Evolutionary conservation across 1,140 invertebrate species (phyloP).

Genomic region (Homalodisca vitripennis): DNA sequence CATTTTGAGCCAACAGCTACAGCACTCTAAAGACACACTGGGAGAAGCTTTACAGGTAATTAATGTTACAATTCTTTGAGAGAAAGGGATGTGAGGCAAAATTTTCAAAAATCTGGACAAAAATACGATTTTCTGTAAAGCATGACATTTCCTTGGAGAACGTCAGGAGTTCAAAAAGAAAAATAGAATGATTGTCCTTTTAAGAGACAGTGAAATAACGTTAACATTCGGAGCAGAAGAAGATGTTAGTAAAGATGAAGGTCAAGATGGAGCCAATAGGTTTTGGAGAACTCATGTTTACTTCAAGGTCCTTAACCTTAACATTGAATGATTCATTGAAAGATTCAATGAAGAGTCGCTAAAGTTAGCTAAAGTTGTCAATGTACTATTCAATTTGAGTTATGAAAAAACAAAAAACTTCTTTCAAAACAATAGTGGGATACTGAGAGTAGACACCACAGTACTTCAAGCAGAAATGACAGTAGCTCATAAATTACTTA

Average conservation of each 20-base stretch:
- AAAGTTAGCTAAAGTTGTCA: not conserved
- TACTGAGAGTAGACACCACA: constrained; percentile 3
- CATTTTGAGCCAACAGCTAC: too few species aligned
- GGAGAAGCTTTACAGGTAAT: constrained; percentile 14
- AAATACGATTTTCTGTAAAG: too few species aligned
- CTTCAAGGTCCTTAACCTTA: not conserved
- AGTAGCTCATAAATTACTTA: constrained; percentile 10
- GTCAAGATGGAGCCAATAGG: not conserved
- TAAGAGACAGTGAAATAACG: not conserved
- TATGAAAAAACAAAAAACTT: not conserved
- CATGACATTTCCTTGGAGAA: not conserved
- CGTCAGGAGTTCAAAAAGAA: constrained; percentile 12
- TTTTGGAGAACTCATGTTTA: constrained; percentile 15
- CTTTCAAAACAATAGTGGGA: not conserved
- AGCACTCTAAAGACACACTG: not conserved
- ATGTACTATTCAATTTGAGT: not conserved
- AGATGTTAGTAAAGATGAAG: too few species aligned
- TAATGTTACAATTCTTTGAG: not conserved
- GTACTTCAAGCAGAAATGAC: constrained; percentile 14
- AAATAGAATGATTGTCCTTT: constrained; percentile 35
- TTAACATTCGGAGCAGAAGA: not conserved
- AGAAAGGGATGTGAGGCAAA: not conserved
- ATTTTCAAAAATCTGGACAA: not conserved
- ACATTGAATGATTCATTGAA: too few species aligned
- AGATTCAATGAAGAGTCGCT: constrained; percentile 17